A percentile compares a stretch with the other conserved stretches of the same genome.
Evolutionary conservation across 2,113 vertebrate genomes (phyloP).

Genomic region (Spea bombifrons): DNA sequence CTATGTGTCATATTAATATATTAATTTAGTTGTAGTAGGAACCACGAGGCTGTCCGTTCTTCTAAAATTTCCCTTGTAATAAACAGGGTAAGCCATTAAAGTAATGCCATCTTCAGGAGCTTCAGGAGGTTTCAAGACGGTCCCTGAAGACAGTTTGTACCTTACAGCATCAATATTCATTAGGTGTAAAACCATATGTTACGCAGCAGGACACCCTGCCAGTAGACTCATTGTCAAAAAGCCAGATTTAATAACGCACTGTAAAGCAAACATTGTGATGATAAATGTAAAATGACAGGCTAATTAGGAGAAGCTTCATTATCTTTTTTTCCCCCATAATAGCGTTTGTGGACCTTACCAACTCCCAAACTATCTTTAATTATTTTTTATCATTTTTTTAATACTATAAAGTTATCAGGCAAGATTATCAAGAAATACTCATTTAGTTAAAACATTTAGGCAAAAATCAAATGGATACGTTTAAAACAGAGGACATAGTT

Average conservation of each 20-base stretch:
- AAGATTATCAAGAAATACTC: too few relatives aligned
- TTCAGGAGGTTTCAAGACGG: slow-evolving; percentile 57
- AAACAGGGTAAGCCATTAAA: slow-evolving; percentile 41
- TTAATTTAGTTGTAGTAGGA: too few relatives aligned
- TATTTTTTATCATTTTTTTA: background rate
- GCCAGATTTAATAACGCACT: slow-evolving; percentile 78
- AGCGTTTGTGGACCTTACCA: slow-evolving; percentile 62
- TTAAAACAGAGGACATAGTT: too few relatives aligned
- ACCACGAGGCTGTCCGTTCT: too few relatives aligned
- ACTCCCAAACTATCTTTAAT: slow-evolving; percentile 46
- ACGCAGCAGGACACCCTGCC: slow-evolving; percentile 67
- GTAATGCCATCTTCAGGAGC: slow-evolving; percentile 64
- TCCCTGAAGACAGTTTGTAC: slow-evolving; percentile 67
- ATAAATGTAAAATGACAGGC: slow-evolving; percentile 76
- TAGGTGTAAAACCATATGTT: slow-evolving; percentile 72
- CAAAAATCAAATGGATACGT: too few relatives aligned
- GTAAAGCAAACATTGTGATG: slow-evolving; percentile 77
- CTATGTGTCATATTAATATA: too few relatives aligned
- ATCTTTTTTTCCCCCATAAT: slow-evolving; percentile 64
- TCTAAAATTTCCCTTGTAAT: background rate
- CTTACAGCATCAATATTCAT: slow-evolving; percentile 76
- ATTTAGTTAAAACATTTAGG: too few relatives aligned
- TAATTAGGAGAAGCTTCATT: slow-evolving; percentile 77
- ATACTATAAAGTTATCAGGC: too few relatives aligned
- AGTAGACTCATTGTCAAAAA: slow-evolving; percentile 74